These are phyloP conservation scores for Pinctada fucata DNA, from an alignment of 2,888 invertebrate species.

Conservation along the genomic window DNA sequence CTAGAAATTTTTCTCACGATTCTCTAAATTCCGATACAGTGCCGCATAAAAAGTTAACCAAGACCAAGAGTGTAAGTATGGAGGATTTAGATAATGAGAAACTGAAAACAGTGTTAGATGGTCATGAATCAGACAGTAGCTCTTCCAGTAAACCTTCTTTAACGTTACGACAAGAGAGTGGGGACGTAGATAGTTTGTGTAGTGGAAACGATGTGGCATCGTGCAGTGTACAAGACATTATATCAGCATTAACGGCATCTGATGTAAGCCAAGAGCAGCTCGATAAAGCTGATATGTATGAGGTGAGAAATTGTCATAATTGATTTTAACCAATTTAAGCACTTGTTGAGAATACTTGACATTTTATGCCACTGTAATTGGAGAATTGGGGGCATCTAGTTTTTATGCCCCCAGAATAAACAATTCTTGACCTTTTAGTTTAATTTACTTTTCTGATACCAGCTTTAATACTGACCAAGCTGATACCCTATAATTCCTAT, in stretches of 20 bases:
- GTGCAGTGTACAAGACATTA: constrained; percentile 46
- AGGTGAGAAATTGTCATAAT: constrained; percentile 33
- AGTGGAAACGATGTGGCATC: constrained; percentile 34
- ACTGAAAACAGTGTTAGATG: constrained; percentile 46
- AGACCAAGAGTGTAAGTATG: constrained; percentile 50
- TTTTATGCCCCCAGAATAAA: too few species aligned
- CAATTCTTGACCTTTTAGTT: too few species aligned
- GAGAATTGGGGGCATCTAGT: too few species aligned
- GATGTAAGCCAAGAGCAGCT: constrained; percentile 40
- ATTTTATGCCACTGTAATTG: too few species aligned
- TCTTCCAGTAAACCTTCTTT: constrained; percentile 40
- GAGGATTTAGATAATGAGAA: constrained; percentile 55
- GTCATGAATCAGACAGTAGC: constrained; percentile 43
- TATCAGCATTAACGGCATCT: constrained; percentile 44
- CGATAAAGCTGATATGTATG: constrained; percentile 36
- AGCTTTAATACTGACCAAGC: too few species aligned
- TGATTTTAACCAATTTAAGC: too few species aligned
- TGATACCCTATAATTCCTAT: too few species aligned
- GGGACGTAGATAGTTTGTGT: constrained; percentile 33
- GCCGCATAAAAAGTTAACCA: background rate
- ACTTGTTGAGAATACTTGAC: too few species aligned
- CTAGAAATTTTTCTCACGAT: constrained; percentile 3
- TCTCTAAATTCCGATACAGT: constrained; percentile 9
- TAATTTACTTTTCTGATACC: too few species aligned
- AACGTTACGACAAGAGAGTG: constrained; percentile 2